A percentile compares a stretch with the other conserved stretches of the same genome.
Evolutionary conservation across 2,888 invertebrate genomes (phyloP).

Genomic region (Tiliacea citrago): DNA sequence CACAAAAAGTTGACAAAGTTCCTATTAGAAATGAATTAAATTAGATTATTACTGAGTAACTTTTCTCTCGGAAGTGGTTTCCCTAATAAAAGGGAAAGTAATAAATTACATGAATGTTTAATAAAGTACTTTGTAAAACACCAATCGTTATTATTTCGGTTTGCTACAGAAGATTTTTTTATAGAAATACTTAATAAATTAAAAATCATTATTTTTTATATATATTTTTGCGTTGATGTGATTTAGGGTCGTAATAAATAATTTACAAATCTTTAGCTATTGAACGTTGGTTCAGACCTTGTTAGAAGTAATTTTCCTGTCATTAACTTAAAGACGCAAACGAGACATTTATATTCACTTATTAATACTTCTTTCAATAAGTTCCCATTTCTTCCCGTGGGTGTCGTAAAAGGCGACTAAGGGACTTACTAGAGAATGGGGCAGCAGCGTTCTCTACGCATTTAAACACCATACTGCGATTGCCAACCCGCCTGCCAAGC

Average conservation of each 20-base stretch:
- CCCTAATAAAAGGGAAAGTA: constrained; percentile 58
- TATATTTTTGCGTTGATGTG: too few species aligned
- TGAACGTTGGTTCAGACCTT: background rate
- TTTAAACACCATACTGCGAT: too few species aligned
- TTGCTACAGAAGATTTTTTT: constrained; percentile 28
- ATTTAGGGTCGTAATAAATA: background rate
- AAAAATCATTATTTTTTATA: constrained; percentile 33
- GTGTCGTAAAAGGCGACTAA: too few species aligned
- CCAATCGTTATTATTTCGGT: constrained; percentile 48
- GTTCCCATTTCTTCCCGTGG: too few species aligned
- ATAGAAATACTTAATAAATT: constrained; percentile 20
- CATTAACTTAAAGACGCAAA: background rate
- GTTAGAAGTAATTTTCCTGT: background rate
- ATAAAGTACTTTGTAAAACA: constrained; percentile 60
- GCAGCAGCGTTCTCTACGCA: too few species aligned
- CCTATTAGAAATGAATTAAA: constrained; percentile 61
- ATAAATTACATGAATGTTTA: constrained; percentile 62
- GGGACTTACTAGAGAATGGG: too few species aligned
- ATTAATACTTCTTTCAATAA: too few species aligned
- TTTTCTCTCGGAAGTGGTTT: constrained; percentile 61
- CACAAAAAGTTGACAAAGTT: constrained; percentile 50
- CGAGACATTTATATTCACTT: background rate
- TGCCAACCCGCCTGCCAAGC: too few species aligned
- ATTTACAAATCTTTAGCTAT: background rate
- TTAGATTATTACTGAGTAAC: constrained; percentile 62